phyloP scores from a whole-genome alignment of 2,797 vertebrate species.

The Liasis olivaceus region DNA sequence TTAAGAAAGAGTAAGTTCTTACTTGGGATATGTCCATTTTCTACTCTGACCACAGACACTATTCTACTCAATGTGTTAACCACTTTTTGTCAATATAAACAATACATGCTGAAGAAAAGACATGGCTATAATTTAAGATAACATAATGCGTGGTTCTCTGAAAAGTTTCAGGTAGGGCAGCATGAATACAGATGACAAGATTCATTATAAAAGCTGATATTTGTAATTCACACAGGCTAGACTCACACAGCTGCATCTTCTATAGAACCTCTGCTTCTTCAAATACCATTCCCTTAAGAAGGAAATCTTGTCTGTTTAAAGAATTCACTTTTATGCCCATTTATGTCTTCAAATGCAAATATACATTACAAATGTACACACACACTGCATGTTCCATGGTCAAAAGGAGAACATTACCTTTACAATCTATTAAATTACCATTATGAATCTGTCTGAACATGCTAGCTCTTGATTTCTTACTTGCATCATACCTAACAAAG shows the following conservation, averaged over 20 bases:
- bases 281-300: slow-evolving; percentile 46
- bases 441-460: slow-evolving; percentile 31
- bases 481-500: slow-evolving; percentile 13
- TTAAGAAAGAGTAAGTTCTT: background rate
- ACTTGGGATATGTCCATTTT: background rate
- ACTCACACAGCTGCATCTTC: slow-evolving; percentile 8
- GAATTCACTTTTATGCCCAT: slow-evolving; percentile 24
- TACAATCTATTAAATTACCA: slow-evolving; percentile 26
- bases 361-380: background rate
- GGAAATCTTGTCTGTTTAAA: slow-evolving; percentile 35
- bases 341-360: slow-evolving; percentile 11
- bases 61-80: background rate
- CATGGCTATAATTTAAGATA: background rate
- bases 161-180: slow-evolving; percentile 40
- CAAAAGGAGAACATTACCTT: slow-evolving; percentile 44
- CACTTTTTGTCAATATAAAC: background rate
- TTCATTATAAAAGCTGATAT: slow-evolving; percentile 35
- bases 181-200: slow-evolving; percentile 31
- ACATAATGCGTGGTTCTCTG: slow-evolving; percentile 5
- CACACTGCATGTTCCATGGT: background rate
- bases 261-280: slow-evolving; percentile 36
- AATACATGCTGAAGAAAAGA: background rate
- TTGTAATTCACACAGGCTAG: slow-evolving; percentile 16
- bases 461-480: slow-evolving; percentile 26
- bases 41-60: background rate